Evolutionary conservation across 2,113 vertebrate species (phyloP), one percentile per base, ranked within the genome.

Genomic region (Syngnathus typhle): DNA sequence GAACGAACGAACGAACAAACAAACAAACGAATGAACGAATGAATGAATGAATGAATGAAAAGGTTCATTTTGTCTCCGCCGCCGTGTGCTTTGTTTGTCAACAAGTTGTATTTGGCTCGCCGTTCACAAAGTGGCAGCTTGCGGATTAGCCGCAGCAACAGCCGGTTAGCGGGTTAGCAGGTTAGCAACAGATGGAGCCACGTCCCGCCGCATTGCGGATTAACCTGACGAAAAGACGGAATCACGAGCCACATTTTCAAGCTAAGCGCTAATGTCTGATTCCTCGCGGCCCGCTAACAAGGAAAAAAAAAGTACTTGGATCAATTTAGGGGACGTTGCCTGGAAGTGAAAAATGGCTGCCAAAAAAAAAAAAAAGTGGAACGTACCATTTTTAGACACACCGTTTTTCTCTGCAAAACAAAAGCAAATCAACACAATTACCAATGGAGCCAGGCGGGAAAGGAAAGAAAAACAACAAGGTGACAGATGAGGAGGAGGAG

Each of bases 361-460:
- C 58, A 38, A 18, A 38, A 16, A 60, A 38, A 18, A 38, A 16
- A 60, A 60, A 59, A 60, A 60, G 18, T 9, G 76, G n/a, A 78
- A 92, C 91, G 75, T 91, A 92, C 90, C 90, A 88, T 91, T 89
- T 83, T 82, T 82, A 78, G 86, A 80, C 64, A 91, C 85, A 72
- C 87, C 78, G 81, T 87, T 89, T 84, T 91, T 92, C 71, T 92
- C 91, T 91, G 89, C 74, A 90, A 89, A 83, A 86, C 77, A 88
- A 80, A 88, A 41, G 8, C 19, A 60, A 87, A 87, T 78, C 60
- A 52, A 84, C 66, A 85, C 19, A 21, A 82, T 87, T 87, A 78
- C 70, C 68, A 64, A 79, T 73, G 68, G 27, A 65, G 51, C 65
- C 70, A 27, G 3, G 44, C 36, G 16, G 9, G 2, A 18, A 16